Evolutionary conservation across 2,113 vertebrate species (phyloP).

Genomic region (Pangasianodon hypophthalmus): DNA sequence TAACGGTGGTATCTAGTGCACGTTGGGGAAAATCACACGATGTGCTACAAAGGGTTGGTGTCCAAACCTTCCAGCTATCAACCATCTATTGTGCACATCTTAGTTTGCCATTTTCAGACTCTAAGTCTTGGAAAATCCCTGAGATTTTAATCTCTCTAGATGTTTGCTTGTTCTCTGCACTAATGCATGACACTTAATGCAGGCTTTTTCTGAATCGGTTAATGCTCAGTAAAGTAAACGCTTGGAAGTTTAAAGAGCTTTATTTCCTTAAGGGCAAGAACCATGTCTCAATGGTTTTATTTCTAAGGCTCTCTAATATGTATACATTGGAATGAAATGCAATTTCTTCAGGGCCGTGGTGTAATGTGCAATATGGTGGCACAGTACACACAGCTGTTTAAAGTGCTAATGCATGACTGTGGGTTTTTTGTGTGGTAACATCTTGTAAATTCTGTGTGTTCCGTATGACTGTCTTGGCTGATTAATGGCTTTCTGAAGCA

Average conservation of each 20-base stretch:
- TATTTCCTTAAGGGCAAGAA: neutral
- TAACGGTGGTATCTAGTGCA: no score
- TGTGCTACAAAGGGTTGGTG: neutral
- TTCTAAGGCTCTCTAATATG: neutral
- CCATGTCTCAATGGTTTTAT: neutral
- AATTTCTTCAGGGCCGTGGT: neutral
- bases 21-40: no score
- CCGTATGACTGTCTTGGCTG: neutral
- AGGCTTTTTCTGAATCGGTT: neutral
- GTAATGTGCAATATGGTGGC: no score
- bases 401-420: no score
- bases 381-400: no score
- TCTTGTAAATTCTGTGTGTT: neutral
- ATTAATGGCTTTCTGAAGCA: slow-evolving; percentile 24
- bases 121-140: neutral
- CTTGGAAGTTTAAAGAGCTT: neutral
- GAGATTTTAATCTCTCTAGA: neutral
- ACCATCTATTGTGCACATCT: neutral
- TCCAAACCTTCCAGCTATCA: neutral
- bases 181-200: neutral
- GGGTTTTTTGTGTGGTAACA: neutral
- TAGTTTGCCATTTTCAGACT: neutral
- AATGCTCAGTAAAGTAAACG: neutral
- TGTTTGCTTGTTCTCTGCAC: neutral
- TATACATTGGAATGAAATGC: neutral